Evolutionary conservation across 1,140 invertebrate species (phyloP).

Genomic region (Rhyzopertha dominica): DNA sequence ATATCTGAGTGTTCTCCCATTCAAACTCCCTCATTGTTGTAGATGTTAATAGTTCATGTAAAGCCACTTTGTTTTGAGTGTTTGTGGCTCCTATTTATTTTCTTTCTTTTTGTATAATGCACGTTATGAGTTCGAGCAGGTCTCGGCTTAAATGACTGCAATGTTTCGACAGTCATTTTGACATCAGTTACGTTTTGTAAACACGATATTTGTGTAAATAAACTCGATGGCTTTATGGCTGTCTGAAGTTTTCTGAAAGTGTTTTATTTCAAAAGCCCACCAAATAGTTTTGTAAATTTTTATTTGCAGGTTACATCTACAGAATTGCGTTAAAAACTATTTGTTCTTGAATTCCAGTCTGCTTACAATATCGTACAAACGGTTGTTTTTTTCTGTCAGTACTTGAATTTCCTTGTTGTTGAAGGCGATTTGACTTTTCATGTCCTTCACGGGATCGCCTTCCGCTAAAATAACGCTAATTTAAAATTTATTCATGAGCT

Average conservation of each 20-base stretch:
- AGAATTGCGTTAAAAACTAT: background rate
- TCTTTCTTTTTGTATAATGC: constrained; percentile 12
- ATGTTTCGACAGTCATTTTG: constrained; percentile 27
- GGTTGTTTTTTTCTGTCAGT: constrained; percentile 25
- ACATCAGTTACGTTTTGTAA: constrained; percentile 44
- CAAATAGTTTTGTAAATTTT: constrained; percentile 4
- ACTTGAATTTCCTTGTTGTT: constrained; percentile 27
- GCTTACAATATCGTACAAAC: constrained; percentile 14
- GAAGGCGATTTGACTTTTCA: constrained; percentile 27
- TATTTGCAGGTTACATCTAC: constrained; percentile 9
- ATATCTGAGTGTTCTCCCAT: no score
- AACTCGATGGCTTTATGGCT: constrained; percentile 30
- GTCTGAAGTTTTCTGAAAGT: constrained; percentile 22
- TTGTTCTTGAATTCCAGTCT: constrained; percentile 20
- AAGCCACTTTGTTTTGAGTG: constrained; percentile 2
- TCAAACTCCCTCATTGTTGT: no score
- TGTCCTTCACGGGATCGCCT: constrained; percentile 29
- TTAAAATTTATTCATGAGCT: no score
- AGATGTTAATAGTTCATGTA: background rate
- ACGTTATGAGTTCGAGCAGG: constrained; percentile 29
- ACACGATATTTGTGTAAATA: constrained; percentile 44
- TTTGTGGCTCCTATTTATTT: constrained; percentile 14
- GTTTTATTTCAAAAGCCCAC: constrained; percentile 4
- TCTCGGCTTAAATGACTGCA: constrained; percentile 28
- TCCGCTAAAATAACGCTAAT: constrained; percentile 15